Evolutionary conservation across 1,140 invertebrate genomes (phyloP), one percentile per base, ranked within the genome.

Genomic region (Drosophila auraria): DNA sequence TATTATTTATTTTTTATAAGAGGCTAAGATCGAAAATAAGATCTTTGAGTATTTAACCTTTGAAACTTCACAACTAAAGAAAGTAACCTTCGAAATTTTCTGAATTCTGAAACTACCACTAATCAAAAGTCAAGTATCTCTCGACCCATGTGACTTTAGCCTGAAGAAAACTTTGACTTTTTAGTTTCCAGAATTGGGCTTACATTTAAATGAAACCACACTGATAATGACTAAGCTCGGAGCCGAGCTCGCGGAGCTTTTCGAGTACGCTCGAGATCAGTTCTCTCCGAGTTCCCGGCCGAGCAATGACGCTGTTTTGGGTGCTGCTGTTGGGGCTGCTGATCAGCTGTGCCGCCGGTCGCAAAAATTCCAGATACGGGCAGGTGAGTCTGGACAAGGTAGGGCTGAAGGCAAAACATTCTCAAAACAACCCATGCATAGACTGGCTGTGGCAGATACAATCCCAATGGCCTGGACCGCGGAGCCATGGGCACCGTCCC

Each of bases 401-500:
- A 23, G 12, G 8, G 11, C 3, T 8, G 14, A 5, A 15, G 30
- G 12, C 7, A 7, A 12, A 14, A 12, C 17, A 15, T 3, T 15
- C 30, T 7, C 36, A 15, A 38, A 17, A 15, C 6, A 17, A 23
- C 3, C 8, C 11, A 8, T 23, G 30, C 17, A 56, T 33, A 17
- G 5, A 53, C n/a, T 4, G n/a, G 3, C 33, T 49, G 60, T 33
- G 74, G 60, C 8, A 42, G 38, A 8, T 40, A 44, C 15, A 59
- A 72, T 14, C 6, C 5, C n/a, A 30, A 42, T 4, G 73, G 68
- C 2, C 0, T 59, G 20, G 23, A 38, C 25, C 27, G 27, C 2
- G 2, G 8, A 0, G 17, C 25, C 17, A 33, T 17, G 20, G 40
- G 20, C 14, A 23, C 1, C 11, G 3, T 15, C 8, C 0, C 93